Percentiles rank a stretch among this genome's conserved stretches.
phyloP scores from a whole-genome alignment of 2,113 vertebrate species.

The Neomonachus schauinslandi region DNA sequence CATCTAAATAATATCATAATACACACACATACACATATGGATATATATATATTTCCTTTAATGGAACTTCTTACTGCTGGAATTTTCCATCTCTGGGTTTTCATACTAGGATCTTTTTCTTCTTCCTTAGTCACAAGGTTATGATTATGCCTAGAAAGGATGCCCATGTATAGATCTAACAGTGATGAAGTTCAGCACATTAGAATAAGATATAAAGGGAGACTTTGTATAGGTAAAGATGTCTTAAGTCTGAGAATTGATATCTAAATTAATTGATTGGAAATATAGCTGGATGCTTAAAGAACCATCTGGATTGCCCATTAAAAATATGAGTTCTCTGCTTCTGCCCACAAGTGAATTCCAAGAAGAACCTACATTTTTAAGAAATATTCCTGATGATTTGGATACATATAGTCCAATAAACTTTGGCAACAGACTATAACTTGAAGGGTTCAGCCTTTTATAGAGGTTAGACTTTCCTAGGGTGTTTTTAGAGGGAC shows the following conservation, averaged over 20 bases:
- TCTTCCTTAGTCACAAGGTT: background rate
- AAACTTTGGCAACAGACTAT: background rate
- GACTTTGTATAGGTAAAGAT: background rate
- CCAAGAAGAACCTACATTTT: background rate
- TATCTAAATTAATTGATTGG: background rate
- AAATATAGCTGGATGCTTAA: background rate
- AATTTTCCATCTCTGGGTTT: background rate
- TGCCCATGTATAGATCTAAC: background rate
- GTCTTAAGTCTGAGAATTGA: background rate
- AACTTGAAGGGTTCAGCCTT: background rate
- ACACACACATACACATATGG: background rate
- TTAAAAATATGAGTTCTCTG: background rate
- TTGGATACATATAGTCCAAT: background rate
- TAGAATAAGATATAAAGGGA: background rate
- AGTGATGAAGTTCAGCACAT: background rate
- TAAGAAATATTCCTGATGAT: constrained; percentile 9
- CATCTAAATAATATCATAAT: background rate
- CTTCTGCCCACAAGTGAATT: background rate
- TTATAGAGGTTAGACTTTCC: background rate
- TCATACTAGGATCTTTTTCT: background rate
- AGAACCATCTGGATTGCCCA: background rate
- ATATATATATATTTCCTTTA: background rate
- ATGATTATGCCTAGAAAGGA: background rate
- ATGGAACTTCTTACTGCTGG: background rate
- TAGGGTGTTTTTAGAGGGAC: background rate